Evolutionary conservation across 2,797 vertebrate species (phyloP).

Genomic region (Halcyon leucocephala): DNA sequence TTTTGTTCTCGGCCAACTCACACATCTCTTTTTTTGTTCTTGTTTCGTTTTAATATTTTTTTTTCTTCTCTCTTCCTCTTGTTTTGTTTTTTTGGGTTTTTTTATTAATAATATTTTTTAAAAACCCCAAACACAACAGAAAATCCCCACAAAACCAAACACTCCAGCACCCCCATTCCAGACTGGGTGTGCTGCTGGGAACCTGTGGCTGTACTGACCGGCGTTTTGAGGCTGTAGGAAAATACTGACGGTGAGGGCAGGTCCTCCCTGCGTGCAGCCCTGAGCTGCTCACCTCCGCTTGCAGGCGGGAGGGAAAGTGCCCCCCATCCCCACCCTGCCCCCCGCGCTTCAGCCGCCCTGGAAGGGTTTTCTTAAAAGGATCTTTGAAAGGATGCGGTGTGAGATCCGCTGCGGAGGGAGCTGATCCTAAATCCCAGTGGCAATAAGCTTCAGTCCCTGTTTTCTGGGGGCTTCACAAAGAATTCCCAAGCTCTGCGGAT

Average conservation of each 20-base stretch:
- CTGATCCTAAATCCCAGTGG: accelerated
- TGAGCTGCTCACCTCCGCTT: neutral
- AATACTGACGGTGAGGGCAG: conserved; percentile 14
- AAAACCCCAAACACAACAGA: neutral
- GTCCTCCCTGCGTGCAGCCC: neutral
- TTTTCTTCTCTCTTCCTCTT: too few relatives aligned
- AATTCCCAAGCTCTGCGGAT: accelerated
- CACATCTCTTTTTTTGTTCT: too few relatives aligned
- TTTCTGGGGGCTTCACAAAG: neutral
- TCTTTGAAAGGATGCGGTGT: accelerated
- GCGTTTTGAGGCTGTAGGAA: neutral
- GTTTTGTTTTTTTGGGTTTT: too few relatives aligned
- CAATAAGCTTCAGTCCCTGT: neutral
- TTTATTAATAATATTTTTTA: neutral
- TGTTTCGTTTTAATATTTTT: too few relatives aligned
- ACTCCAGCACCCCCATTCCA: neutral
- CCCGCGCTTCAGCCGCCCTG: neutral
- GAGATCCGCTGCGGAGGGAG: accelerated
- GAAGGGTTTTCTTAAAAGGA: neutral
- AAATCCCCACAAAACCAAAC: neutral
- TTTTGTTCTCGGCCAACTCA: neutral
- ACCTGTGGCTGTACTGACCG: accelerated
- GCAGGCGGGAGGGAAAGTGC: accelerated
- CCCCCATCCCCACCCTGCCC: neutral
- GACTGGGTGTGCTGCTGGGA: neutral